Percentiles rank a stretch among this genome's conserved stretches.
Evolutionary conservation across 2,797 vertebrate species (phyloP).

Genomic region (Etheostoma nigrum): DNA sequence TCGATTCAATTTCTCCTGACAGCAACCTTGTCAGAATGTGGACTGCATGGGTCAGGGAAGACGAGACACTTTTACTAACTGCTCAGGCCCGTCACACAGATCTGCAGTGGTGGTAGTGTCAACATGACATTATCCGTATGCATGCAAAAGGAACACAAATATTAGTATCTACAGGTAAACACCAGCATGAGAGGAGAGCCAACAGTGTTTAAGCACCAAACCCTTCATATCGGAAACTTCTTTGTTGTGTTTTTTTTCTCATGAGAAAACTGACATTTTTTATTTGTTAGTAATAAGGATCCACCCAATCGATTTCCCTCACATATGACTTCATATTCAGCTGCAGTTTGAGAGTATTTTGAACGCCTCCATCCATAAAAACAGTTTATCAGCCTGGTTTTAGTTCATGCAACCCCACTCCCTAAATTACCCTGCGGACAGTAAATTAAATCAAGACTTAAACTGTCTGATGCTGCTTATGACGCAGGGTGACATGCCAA

Average conservation of each 20-base stretch:
- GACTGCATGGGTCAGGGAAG: slow-evolving; percentile 40
- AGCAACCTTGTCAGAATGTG: slow-evolving; percentile 63
- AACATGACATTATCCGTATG: slow-evolving; percentile 71
- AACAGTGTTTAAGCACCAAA: background rate
- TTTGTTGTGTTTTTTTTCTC: background rate
- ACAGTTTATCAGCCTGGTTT: slow-evolving; percentile 28
- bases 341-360: slow-evolving; percentile 14
- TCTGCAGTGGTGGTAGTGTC: slow-evolving; percentile 59
- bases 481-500: background rate
- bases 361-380: background rate
- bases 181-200: slow-evolving; percentile 12
- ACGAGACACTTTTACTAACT: slow-evolving; percentile 36
- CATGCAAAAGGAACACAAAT: slow-evolving; percentile 65
- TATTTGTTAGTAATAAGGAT: slow-evolving; percentile 5
- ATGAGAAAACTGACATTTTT: slow-evolving; percentile 10
- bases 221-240: background rate
- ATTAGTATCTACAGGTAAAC: slow-evolving; percentile 30
- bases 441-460: slow-evolving; percentile 46
- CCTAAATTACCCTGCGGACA: slow-evolving; percentile 21
- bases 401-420: slow-evolving; percentile 22
- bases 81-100: slow-evolving; percentile 39
- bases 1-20: slow-evolving; percentile 43
- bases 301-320: slow-evolving; percentile 29
- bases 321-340: slow-evolving; percentile 34
- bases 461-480: slow-evolving; percentile 11